These are phyloP conservation scores for Eucera pruinosa DNA, from an alignment of 2,888 invertebrate genomes.

Conservation along the genomic window DNA sequence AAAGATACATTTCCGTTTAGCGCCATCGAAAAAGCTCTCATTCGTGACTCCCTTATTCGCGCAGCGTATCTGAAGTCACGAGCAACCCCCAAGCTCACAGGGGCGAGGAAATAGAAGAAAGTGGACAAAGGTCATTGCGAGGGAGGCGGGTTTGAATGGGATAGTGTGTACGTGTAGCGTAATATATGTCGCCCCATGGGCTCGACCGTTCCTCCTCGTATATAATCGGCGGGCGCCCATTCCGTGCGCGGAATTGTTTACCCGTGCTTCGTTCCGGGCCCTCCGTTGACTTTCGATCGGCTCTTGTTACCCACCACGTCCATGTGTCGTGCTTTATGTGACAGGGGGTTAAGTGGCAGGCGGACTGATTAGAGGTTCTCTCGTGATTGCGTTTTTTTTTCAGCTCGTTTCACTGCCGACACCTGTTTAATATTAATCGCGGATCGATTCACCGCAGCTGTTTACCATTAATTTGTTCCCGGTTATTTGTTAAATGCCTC, in stretches of 20 bases:
- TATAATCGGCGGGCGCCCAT: conserved; percentile 61
- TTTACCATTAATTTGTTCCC: conserved; percentile 6
- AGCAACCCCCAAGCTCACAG: neutral
- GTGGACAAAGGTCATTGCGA: conserved; percentile 39
- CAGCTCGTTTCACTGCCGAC: conserved; percentile 1
- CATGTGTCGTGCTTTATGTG: conserved; percentile 49
- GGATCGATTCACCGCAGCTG: neutral
- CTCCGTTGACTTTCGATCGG: conserved; percentile 29
- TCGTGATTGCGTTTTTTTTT: conserved; percentile 14
- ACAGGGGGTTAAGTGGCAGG: conserved; percentile 40
- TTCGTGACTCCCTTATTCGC: conserved; percentile 23
- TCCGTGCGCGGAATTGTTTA: conserved; percentile 67
- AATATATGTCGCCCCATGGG: conserved; percentile 43
- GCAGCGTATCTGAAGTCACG: conserved; percentile 7
- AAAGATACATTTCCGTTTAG: neutral
- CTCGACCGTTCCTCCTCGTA: conserved; percentile 44
- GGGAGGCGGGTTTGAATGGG: neutral
- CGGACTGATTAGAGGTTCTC: conserved; percentile 53
- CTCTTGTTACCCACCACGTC: conserved; percentile 35
- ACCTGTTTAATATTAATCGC: conserved; percentile 23
- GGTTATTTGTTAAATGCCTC: neutral
- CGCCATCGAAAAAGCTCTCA: neutral
- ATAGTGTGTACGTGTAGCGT: conserved; percentile 34
- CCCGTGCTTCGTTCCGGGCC: conserved; percentile 44
- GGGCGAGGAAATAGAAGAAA: conserved; percentile 22